A percentile compares a stretch with the other conserved stretches of the same genome.
phyloP scores from a whole-genome alignment of 2,113 vertebrate genomes.

The Micronycteris hirsuta region DNA sequence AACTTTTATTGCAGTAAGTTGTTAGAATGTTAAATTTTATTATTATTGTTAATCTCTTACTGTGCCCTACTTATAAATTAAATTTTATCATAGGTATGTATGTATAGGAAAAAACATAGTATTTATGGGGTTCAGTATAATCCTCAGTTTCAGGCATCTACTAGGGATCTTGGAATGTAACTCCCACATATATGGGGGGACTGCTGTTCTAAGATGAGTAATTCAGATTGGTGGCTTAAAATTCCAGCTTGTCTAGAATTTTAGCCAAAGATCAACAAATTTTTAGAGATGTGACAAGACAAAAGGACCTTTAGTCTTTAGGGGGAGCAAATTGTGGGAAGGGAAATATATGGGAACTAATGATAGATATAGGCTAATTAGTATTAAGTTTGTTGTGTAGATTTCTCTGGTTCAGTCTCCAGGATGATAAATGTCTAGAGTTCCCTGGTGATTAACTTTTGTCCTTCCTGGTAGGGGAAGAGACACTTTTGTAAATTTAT shows the following conservation, averaged over 20 bases:
- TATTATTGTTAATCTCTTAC: neutral
- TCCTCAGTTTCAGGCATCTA: neutral
- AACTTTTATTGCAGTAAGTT: neutral
- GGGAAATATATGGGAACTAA: neutral
- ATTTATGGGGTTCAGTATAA: neutral
- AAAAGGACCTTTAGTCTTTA: neutral
- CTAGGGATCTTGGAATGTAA: neutral
- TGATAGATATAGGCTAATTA: neutral
- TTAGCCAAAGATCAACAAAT: neutral
- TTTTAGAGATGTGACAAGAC: neutral
- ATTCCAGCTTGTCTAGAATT: neutral
- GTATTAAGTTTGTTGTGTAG: neutral
- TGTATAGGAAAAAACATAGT: neutral
- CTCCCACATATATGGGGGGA: too few relatives aligned
- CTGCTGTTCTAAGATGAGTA: neutral
- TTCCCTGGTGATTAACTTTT: neutral
- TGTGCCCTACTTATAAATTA: neutral
- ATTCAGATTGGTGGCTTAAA: neutral
- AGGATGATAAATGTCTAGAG: neutral
- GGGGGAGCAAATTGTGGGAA: neutral
- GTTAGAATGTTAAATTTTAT: neutral
- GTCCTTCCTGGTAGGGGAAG: neutral
- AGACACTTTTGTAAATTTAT: conserved; percentile 9
- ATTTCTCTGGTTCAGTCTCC: neutral
- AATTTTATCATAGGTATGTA: neutral